phyloP scores from a whole-genome alignment of 2,113 vertebrate genomes.

The Centropus unirufus region DNA sequence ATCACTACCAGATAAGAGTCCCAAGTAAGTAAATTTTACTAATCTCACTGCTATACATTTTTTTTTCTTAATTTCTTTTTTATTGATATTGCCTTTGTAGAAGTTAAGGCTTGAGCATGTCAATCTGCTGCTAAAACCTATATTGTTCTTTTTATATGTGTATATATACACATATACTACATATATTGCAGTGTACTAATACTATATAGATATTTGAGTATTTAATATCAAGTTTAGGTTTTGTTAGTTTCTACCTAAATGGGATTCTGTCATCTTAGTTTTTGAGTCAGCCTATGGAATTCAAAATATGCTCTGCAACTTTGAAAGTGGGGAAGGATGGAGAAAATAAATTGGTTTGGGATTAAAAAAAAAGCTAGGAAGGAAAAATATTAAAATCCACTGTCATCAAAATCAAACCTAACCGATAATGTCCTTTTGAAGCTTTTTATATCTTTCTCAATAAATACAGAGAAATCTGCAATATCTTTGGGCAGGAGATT shows the following conservation, averaged over 20 bases:
- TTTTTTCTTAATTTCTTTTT: neutral
- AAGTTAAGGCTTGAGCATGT: neutral
- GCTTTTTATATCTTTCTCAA: neutral
- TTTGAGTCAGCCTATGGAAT: neutral
- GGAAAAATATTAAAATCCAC: neutral
- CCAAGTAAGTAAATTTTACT: conserved; percentile 85
- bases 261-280: neutral
- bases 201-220: neutral
- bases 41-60: neutral
- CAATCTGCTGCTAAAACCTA: neutral
- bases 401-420: neutral
- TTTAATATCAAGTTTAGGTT: neutral
- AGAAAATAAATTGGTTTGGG: neutral
- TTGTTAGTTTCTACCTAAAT: neutral
- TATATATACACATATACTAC: neutral
- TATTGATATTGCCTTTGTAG: neutral
- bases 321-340: neutral
- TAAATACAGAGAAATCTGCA: neutral
- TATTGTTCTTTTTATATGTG: neutral
- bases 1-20: conserved; percentile 98
- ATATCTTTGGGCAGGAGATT: neutral
- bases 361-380: neutral
- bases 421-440: neutral
- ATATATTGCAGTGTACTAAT: neutral
- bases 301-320: neutral